Evolutionary conservation across 2,888 invertebrate genomes (phyloP), one percentile per base, ranked within the genome.

Genomic region (Orgyia antiqua): DNA sequence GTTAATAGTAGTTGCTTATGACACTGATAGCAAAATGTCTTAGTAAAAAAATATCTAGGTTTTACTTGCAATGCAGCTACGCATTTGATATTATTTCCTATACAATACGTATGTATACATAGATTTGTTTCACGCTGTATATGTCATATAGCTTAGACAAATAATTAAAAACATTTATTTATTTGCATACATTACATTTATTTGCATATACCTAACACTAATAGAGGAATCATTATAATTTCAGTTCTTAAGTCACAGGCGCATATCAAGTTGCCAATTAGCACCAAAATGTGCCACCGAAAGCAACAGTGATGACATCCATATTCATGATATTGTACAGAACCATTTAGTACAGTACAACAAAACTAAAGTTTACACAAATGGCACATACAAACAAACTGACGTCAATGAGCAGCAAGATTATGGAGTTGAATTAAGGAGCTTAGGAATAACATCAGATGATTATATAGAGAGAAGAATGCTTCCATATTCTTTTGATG

Each of bases 261-360:
- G 74, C 35, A 78, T 84, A 58, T 86, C 76, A 9, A 84, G 79
- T 45, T 83, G 71, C 58, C 75, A 76, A 40, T 48, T 61, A 25
- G 68, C 69, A 20, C 56, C 76, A 13, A 72, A 66, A 60, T 67
- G 53, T 36, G 45, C 58, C 1, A 36, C 56, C 6, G 77, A 82
- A 27, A 53, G 39, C 36, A 70, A 55, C 39, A 67, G 70, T 19
- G 74, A 79, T 28, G 62, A 78, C 35, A 46, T 74, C 10, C 67
- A 71, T 39, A 54, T 67, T 9, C 62, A 74, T 27, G 66, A 74
- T 17, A 26, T 26, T 7, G 19, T 32, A n/a, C 31, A 32, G 43
- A 42, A 55, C 6, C 26, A 47, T 45, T 25, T 51, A 44, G 33
- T 52, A 50, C 33, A 36, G 37, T 23, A 23, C 13, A 26, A 28